These are phyloP conservation scores for Agrypnus murinus DNA, from an alignment of 2,888 invertebrate genomes.

Conservation along the genomic window DNA sequence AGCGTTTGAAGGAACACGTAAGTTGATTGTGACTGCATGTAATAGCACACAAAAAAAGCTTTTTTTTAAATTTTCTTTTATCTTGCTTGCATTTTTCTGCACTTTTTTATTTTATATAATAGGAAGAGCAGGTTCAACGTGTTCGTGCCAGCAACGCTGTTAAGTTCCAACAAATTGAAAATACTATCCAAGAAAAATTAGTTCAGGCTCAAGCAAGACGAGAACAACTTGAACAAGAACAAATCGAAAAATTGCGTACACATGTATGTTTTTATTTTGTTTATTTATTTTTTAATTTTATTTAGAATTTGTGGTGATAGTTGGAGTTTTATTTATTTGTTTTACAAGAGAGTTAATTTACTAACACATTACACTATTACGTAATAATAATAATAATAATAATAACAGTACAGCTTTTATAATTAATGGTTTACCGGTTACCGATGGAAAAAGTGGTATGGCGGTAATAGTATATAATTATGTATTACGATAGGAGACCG, in stretches of 20 bases:
- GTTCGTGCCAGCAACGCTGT: slow-evolving; percentile 81
- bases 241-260: slow-evolving; percentile 84
- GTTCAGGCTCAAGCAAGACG: slow-evolving; percentile 82
- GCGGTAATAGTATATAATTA: no score
- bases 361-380: no score
- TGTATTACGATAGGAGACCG: no score
- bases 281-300: slow-evolving; percentile 17
- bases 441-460: no score
- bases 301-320: no score
- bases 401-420: no score
- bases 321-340: no score
- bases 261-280: slow-evolving; percentile 77
- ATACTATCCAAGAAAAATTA: slow-evolving; percentile 81
- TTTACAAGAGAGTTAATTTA: no score
- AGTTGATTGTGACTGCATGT: slow-evolving; percentile 69
- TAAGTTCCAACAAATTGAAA: slow-evolving; percentile 80
- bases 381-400: no score
- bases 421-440: no score
- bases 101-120: slow-evolving; percentile 55
- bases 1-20: slow-evolving; percentile 93
- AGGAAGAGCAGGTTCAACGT: slow-evolving; percentile 86
- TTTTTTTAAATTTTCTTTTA: slow-evolving; percentile 46
- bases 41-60: neutral
- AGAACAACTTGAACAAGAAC: slow-evolving; percentile 83
- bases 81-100: slow-evolving; percentile 66